Conservation (phyloP, 2,113 vertebrate species). For the Dasyprocta punctata region DNA sequence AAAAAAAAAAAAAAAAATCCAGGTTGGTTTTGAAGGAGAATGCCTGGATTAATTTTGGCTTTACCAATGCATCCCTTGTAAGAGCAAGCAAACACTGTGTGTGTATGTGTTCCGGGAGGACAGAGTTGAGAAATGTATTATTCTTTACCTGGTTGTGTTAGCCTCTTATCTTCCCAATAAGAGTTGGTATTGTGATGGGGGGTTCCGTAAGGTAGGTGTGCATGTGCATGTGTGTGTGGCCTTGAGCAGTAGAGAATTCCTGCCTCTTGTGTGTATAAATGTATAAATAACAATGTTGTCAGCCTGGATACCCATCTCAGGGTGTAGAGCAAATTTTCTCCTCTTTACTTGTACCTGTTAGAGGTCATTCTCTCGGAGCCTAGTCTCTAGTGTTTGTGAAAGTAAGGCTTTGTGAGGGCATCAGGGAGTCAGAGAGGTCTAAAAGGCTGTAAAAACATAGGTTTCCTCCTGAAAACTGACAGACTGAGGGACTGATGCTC, state of each 20-base stretch:
- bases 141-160: conserved; percentile 3
- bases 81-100: background rate
- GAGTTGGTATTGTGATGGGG: background rate
- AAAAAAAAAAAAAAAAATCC: too few relatives aligned
- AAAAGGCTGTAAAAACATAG: background rate
- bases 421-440: background rate
- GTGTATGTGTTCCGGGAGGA: background rate
- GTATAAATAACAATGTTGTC: background rate
- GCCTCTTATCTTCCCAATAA: background rate
- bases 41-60: conserved; percentile 22
- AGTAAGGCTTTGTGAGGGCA: background rate
- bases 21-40: background rate
- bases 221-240: background rate
- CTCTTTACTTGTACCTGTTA: conserved; percentile 16
- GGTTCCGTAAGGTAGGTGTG: background rate
- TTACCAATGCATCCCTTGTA: background rate
- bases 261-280: background rate
- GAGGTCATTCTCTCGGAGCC: background rate
- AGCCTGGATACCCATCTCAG: background rate
- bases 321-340: background rate
- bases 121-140: background rate
- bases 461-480: background rate
- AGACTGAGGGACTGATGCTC: background rate
- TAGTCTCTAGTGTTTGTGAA: background rate
- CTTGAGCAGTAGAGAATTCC: conserved; percentile 5